These are phyloP conservation scores for Himalopsyche tibetana DNA, from an alignment of 2,888 invertebrate genomes.

Conservation along the genomic window DNA sequence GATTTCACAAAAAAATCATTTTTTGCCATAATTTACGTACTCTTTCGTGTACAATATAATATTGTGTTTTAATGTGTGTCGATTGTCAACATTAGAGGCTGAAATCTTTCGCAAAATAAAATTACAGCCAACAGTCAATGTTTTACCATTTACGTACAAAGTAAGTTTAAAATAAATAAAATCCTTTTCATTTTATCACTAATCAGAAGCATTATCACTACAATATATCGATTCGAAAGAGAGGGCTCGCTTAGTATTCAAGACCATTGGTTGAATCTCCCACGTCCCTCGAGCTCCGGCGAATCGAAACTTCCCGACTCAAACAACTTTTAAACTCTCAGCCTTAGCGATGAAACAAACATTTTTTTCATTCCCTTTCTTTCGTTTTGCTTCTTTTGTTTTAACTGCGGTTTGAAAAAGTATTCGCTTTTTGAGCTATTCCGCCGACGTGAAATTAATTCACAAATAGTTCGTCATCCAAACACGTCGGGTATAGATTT, in stretches of 20 bases:
- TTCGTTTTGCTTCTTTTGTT: constrained; percentile 5
- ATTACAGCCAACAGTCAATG: too few species aligned
- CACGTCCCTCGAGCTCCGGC: background rate
- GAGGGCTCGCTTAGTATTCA: background rate
- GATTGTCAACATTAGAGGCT: too few species aligned
- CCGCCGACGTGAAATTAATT: background rate
- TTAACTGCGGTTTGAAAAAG: constrained; percentile 21
- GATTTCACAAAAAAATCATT: too few species aligned
- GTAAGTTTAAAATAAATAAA: background rate
- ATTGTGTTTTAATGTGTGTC: too few species aligned
- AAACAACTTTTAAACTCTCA: constrained; percentile 16
- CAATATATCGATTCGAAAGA: background rate
- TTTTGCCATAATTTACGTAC: too few species aligned
- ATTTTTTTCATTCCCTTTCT: constrained; percentile 20
- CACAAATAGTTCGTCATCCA: background rate
- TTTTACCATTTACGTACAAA: too few species aligned
- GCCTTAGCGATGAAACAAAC: constrained; percentile 17
- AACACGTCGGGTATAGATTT: too few species aligned
- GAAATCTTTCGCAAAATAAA: too few species aligned
- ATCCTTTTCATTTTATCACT: background rate
- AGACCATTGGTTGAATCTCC: constrained; percentile 1
- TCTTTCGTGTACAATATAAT: too few species aligned
- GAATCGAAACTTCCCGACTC: constrained; percentile 29
- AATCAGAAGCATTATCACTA: constrained; percentile 6
- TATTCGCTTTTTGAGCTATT: constrained; percentile 24